These are phyloP conservation scores for Didymodactylos carnosus DNA, from an alignment of 2,888 invertebrate genomes.

Conservation along the genomic window DNA sequence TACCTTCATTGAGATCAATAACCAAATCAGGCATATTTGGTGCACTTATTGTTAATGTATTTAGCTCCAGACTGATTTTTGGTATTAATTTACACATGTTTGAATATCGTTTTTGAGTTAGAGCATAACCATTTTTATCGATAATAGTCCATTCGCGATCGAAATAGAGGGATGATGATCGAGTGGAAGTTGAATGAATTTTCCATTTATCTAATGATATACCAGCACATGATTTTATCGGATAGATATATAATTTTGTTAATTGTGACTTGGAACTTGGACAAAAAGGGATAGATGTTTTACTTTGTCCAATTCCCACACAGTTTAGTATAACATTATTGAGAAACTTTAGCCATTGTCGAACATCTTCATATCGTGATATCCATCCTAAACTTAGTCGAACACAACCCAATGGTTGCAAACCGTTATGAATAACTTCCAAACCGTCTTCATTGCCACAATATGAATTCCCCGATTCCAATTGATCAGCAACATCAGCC, in stretches of 20 bases:
- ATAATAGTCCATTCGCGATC: constrained; percentile 87
- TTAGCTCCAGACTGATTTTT: constrained; percentile 43
- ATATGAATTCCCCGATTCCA: too few relatives aligned
- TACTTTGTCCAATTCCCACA: neutral
- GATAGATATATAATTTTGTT: constrained; percentile 14
- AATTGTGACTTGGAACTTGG: neutral
- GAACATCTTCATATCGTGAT: constrained; percentile 53
- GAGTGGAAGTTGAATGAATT: constrained; percentile 43
- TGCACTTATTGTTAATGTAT: constrained; percentile 24
- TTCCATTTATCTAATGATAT: constrained; percentile 40
- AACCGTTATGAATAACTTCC: neutral
- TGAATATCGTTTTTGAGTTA: constrained; percentile 67
- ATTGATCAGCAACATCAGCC: too few relatives aligned
- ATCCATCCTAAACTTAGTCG: constrained; percentile 78
- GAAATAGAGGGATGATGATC: constrained; percentile 56
- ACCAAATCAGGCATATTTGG: constrained; percentile 21
- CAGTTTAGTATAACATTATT: constrained; percentile 46
- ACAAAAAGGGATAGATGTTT: neutral
- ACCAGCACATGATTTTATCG: constrained; percentile 16
- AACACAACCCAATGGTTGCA: constrained; percentile 71
- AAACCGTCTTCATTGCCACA: neutral
- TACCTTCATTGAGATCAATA: neutral
- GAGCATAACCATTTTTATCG: constrained; percentile 53
- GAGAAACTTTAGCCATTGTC: constrained; percentile 52
- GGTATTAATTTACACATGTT: constrained; percentile 59